Conservation (phyloP, 64 coral and sea anemone genomes). For the Actinia equina region DNA sequence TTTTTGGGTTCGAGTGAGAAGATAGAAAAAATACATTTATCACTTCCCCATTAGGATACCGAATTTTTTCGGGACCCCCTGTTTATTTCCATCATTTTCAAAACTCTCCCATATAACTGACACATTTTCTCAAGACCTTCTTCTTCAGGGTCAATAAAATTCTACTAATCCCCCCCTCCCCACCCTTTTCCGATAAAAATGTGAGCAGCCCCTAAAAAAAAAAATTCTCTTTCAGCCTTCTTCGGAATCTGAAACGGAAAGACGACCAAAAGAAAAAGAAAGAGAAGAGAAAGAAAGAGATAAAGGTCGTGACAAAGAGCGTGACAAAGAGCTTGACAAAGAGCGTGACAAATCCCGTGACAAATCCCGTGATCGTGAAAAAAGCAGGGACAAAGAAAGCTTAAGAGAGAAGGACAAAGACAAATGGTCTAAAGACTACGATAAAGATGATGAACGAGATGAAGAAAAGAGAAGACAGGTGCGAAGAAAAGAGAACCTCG, state of each 20-base stretch:
- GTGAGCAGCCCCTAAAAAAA: no score
- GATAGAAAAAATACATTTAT: no score
- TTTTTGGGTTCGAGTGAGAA: no score
- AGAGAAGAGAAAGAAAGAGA: slow-evolving; percentile 42
- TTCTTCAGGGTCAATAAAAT: no score
- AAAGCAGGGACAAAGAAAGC: slow-evolving; percentile 43
- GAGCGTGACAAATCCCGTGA: slow-evolving; percentile 50
- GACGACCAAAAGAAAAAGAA: slow-evolving; percentile 79
- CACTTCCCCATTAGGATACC: no score
- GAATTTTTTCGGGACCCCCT: no score
- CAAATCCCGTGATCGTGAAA: slow-evolving; percentile 49
- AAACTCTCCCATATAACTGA: no score
- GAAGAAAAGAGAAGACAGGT: slow-evolving; percentile 8
- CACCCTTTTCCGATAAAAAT: no score
- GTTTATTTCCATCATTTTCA: no score
- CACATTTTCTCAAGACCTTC: no score
- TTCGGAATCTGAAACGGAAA: slow-evolving; percentile 79
- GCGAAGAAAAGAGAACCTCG: not conserved
- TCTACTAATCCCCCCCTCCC: no score
- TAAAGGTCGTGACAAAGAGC: slow-evolving; percentile 39
- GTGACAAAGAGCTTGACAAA: slow-evolving; percentile 65
- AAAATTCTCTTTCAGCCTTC: slow-evolving; percentile 53
- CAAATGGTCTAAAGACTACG: not conserved
- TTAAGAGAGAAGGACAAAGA: slow-evolving; percentile 20
- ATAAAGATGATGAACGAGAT: not conserved